Conservation (phyloP, 2,113 vertebrate species). For the Symphodus melops region DNA sequence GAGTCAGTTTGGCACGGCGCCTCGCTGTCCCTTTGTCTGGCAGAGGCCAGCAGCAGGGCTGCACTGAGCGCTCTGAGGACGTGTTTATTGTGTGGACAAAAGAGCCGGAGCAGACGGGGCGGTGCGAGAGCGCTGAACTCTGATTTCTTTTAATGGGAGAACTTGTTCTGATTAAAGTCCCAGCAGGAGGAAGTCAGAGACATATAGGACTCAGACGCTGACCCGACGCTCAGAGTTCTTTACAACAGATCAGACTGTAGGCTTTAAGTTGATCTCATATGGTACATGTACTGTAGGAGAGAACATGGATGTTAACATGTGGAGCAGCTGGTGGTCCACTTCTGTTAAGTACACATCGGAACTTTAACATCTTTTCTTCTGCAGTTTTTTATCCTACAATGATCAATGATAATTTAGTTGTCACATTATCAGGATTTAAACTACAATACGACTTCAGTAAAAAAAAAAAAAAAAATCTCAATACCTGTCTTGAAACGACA, state of each 20-base stretch:
- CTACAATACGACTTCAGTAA: too few relatives aligned
- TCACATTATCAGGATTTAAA: too few relatives aligned
- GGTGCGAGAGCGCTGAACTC: slow-evolving; percentile 8
- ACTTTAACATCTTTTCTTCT: not conserved
- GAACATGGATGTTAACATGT: not conserved
- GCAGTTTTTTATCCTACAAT: not conserved
- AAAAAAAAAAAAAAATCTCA: too few relatives aligned
- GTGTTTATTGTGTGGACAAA: slow-evolving; percentile 40
- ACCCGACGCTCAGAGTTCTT: slow-evolving; percentile 29
- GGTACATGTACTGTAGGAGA: slow-evolving; percentile 32
- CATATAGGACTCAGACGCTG: slow-evolving; percentile 54
- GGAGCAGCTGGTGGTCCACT: not conserved
- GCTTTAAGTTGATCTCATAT: slow-evolving; percentile 58
- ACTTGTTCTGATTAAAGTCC: slow-evolving; percentile 61
- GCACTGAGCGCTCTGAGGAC: slow-evolving; percentile 36
- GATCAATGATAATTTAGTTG: too few relatives aligned
- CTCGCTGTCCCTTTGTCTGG: slow-evolving; percentile 59
- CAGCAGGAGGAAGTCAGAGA: slow-evolving; percentile 61
- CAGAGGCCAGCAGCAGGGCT: slow-evolving; percentile 34
- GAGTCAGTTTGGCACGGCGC: slow-evolving; percentile 64
- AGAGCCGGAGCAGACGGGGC: slow-evolving; percentile 23
- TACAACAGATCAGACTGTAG: slow-evolving; percentile 47
- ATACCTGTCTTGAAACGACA: too few relatives aligned
- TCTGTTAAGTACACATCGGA: not conserved
- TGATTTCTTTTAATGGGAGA: slow-evolving; percentile 13